Evolutionary conservation across 1,140 invertebrate species (phyloP), one percentile per base, ranked within the genome.

Genomic region (Frieseomelitta varia): DNA sequence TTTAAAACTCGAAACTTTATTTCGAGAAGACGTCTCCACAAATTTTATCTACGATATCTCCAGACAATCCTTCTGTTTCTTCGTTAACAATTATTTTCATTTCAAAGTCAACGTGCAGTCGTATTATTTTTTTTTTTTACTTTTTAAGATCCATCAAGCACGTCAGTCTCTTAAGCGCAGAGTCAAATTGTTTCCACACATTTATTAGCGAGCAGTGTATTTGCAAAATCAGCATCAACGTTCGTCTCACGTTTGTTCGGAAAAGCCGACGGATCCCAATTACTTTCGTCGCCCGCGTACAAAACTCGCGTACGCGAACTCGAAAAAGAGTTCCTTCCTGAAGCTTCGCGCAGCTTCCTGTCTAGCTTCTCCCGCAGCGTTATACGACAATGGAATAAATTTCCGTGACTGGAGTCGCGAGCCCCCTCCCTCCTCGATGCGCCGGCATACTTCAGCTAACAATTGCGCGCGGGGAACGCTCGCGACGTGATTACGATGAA

Each of bases 401-500:
- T 77, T 53, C 69, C 47, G 39, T 19, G 47, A 53, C 74, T 30
- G 21, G 74, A 10, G 55, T 39, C 24, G 27, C 21, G 12, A 27
- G 30, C 39, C 39, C 39, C 6, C 39, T 0, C 19, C 58, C 39
- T 2, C 34, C 56, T 65, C 56, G 56, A 65, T 27, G 74, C 47
- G 74, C 74, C 34, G 17, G 30, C 56, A 63, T 51, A 77, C 74
- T 47, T 77, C 34, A 27, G n/a, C 39, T 65, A 77, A 77, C 74
- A 77, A 77, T 77, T 47, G 74, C 58, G 14, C 34, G 27, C 34
- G 55, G 34, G 21, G 73, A 75, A 34, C 56, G 47, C 74, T 61
- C 34, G 74, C 24, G 56, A 61, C 74, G 56, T 51, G 74, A 77
- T 77, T 63, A 77, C 74, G 34, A 77, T 19, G 74, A n/a, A 77